phyloP scores from a whole-genome alignment of 2,797 vertebrate genomes.

The Simalia tracyae region DNA sequence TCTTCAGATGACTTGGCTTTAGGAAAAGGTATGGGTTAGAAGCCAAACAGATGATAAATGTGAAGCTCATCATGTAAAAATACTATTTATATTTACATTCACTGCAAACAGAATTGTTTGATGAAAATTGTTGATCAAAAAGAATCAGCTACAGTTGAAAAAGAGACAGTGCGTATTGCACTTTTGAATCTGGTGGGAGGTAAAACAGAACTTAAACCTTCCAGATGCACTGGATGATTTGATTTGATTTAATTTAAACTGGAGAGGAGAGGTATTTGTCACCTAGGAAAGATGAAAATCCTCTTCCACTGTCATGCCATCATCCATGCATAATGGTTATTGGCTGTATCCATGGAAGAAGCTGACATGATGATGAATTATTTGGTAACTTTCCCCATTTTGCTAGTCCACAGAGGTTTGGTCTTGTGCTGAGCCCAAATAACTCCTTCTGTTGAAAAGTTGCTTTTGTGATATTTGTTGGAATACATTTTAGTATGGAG shows the following conservation, averaged over 20 bases:
- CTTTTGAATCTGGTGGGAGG: constrained; percentile 61
- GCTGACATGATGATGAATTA: constrained; percentile 47
- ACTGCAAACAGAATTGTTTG: constrained; percentile 50
- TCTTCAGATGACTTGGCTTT: neutral
- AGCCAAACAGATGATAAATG: constrained; percentile 46
- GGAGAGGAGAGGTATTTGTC: constrained; percentile 61
- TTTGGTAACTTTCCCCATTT: constrained; percentile 63
- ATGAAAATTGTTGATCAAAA: constrained; percentile 56
- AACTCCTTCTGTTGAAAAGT: constrained; percentile 62
- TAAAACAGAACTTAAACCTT: constrained; percentile 53
- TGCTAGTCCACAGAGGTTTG: constrained; percentile 34
- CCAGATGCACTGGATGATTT: constrained; percentile 54
- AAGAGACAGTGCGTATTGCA: constrained; percentile 44
- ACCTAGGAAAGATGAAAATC: constrained; percentile 66
- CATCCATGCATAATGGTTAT: constrained; percentile 38
- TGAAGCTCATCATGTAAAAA: constrained; percentile 55
- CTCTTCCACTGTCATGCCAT: constrained; percentile 39
- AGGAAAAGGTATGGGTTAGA: neutral
- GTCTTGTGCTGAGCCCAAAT: constrained; percentile 55
- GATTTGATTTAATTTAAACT: constrained; percentile 58
- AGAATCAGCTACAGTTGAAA: constrained; percentile 54
- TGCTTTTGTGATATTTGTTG: constrained; percentile 67
- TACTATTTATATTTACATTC: constrained; percentile 62
- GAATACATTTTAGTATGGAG: constrained; percentile 54
- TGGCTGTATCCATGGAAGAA: constrained; percentile 53